phyloP scores from a whole-genome alignment of 2,113 vertebrate genomes.

The Actinemys pallida region DNA sequence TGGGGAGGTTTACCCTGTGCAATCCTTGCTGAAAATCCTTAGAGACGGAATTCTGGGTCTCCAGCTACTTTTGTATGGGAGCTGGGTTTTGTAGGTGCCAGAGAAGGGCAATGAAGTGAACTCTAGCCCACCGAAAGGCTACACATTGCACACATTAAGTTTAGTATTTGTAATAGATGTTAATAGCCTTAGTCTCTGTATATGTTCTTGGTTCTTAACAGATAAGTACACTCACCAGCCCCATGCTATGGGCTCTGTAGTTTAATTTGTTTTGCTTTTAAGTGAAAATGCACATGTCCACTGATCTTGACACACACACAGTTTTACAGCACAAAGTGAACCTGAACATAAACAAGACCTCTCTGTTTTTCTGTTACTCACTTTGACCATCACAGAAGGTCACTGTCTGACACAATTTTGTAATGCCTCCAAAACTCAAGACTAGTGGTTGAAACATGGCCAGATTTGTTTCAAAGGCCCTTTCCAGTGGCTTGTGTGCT shows the following conservation, averaged over 20 bases:
- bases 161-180: background rate
- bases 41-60: too few species aligned
- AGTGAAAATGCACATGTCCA: background rate
- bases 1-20: too few species aligned
- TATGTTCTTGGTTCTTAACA: background rate
- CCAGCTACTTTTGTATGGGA: too few species aligned
- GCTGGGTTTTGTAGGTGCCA: too few species aligned
- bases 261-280: background rate
- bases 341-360: background rate
- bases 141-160: background rate
- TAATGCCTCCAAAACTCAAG: background rate
- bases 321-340: background rate
- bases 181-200: background rate
- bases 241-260: background rate
- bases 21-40: too few species aligned
- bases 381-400: background rate
- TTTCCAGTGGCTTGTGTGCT: background rate
- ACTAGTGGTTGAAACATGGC: background rate
- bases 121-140: too few species aligned
- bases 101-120: too few species aligned
- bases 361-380: background rate
- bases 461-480: background rate
- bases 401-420: background rate
- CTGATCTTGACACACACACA: background rate
- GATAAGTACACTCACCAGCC: background rate